Evolutionary conservation across 2,888 invertebrate genomes (phyloP), one percentile per base, ranked within the genome.

Genomic region (Eristalinus sepulchralis): DNA sequence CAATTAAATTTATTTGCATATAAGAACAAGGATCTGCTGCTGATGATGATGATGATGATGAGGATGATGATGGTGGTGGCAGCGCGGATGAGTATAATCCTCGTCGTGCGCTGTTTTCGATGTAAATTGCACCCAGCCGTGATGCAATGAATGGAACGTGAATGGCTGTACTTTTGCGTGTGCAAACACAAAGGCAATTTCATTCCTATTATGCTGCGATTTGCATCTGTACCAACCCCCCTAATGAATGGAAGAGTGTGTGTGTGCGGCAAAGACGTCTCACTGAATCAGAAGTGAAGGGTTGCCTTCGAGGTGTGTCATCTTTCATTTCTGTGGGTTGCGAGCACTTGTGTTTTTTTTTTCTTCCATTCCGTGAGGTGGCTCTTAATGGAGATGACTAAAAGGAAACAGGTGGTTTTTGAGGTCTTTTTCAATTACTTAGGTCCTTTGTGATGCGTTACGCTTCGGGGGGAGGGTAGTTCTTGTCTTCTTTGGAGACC

Each of bases 1-100:
- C 83, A 86, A 86, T 86, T 86, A 83, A 83, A 83, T 83, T 86
- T 86, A 86, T 86, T 86, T 86, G 83, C 86, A 86, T 86, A 83
- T 73, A 83, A 83, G 86, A 82, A 77, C 77, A 85, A 82, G 86
- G 75, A 86, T 83, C 86, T 86, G 82, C 57, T 80, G 81, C 55
- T 70, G 68, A 77, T 62, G 68, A 77, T 55, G 78, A 86, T 79
- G 85, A 78, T 81, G 83, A 83, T 86, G 27, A 27, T 27, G 27
- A 3, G 5, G 27, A 27, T 80, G 81, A 63, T 70, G 27, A 27
- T 80, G 81, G 57, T 70, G 78, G 83, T 79, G 82, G 73, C 77
- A 78, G 79, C 83, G 83, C 72, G 82, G 82, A 78, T 85, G 82
- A 78, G 78, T 75, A 75, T 79, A 27, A 68, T 63, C 39, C 68